Evolutionary conservation across 1,140 invertebrate species (phyloP).

Genomic region (Archivesica marissinica): DNA sequence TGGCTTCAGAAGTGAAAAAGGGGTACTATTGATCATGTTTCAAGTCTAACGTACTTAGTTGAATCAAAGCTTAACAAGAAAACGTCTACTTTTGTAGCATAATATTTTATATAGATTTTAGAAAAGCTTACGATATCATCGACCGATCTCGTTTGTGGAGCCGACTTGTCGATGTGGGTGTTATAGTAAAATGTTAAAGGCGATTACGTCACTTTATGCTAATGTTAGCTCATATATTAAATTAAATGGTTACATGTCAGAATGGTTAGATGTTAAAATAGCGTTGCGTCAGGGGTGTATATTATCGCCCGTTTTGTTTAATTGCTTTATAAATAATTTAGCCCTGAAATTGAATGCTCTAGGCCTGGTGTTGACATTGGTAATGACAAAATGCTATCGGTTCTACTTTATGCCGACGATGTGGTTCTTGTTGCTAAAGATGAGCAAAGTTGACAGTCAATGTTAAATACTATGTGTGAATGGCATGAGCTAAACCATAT

Average conservation of each 20-base stretch:
- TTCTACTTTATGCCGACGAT: constrained; percentile 37
- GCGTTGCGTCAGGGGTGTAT: constrained; percentile 27
- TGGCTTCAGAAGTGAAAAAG: not conserved
- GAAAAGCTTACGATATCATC: constrained; percentile 43
- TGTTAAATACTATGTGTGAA: constrained; percentile 21
- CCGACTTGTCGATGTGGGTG: constrained; percentile 6
- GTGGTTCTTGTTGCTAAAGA: constrained; percentile 52
- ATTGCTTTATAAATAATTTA: constrained; percentile 57
- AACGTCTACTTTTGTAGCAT: constrained; percentile 33
- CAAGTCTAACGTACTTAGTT: constrained; percentile 21
- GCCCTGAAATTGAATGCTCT: constrained; percentile 30
- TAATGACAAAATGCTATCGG: constrained; percentile 42
- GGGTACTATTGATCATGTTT: constrained; percentile 36
- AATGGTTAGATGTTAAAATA: constrained; percentile 37
- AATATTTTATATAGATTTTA: too few relatives aligned
- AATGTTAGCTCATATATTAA: constrained; percentile 27
- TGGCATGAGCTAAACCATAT: constrained; percentile 21
- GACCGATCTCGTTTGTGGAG: constrained; percentile 31
- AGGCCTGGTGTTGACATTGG: constrained; percentile 51
- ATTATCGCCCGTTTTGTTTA: constrained; percentile 24
- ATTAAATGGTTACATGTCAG: constrained; percentile 34
- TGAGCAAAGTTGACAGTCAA: constrained; percentile 47
- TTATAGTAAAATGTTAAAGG: constrained; percentile 34
- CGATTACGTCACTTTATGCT: constrained; percentile 30
- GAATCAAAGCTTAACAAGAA: constrained; percentile 6